Evolutionary conservation across 1,140 invertebrate genomes (phyloP), one percentile per base, ranked within the genome.

Genomic region (Meteorus sp.): DNA sequence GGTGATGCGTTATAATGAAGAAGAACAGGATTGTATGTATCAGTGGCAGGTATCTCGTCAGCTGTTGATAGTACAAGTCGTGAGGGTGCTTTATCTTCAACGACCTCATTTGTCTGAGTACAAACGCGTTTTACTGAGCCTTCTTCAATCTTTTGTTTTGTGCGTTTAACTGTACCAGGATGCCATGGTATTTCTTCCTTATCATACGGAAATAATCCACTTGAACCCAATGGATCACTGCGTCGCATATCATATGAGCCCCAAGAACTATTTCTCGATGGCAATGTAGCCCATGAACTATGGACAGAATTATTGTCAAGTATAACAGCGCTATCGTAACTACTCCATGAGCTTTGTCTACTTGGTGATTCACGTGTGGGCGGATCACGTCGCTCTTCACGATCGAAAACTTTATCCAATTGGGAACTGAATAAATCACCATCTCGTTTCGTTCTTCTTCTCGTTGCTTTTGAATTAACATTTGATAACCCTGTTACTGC

Each of bases 301-400:
- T 93, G 89, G 19, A 91, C 83, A n/a, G 89, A 90, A 55, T 80
- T 82, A 59, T 80, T 83, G 27, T 83, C 81, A 35, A 87, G 75
- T 8, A 88, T 85, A 6, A 89, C 86, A 11, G 88, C 88, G 70
- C 88, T 90, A 73, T 91, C 88, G 74, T 88, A 89, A 17, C 89
- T 90, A 68, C 88, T 90, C 87, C 89, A 91, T 2, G 89, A 91
- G 73, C 86, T 89, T 68, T 91, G 89, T 19, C 89, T 77, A 61
- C 71, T 73, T 62, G 82, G 76, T 48, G 84, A 72, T 60, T 57
- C 75, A 66, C 65, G 76, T 20, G 52, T 33, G 19, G 69, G 67
- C 45, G n/a, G n/a, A n/a, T 79, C 72, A 3, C 82, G 83, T 63
- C 81, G 83, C 69, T 88, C 89, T 71, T 92, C 89, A 22, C 85